Evolutionary conservation across 2,797 vertebrate genomes (phyloP).

Genomic region (Crypturellus tataupa): DNA sequence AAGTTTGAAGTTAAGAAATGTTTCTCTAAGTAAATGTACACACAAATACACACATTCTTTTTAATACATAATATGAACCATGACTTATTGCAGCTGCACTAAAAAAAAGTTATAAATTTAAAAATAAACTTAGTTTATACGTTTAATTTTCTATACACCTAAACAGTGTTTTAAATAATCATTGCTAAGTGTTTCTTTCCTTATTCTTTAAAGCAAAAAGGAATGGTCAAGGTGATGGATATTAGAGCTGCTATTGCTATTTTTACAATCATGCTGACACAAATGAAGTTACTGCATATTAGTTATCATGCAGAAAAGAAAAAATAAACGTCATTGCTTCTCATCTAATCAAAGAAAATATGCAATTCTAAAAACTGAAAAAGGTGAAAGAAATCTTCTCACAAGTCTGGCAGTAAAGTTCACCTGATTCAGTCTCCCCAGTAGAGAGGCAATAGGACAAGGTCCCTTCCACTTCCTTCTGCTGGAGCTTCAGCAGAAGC

Average conservation of each 20-base stretch:
- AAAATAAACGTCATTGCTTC: background rate
- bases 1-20: background rate
- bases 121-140: too few relatives aligned
- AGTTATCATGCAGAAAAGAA: background rate
- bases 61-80: background rate
- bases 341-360: background rate
- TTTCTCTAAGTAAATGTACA: background rate
- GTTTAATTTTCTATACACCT: background rate
- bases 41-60: background rate
- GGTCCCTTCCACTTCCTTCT: background rate
- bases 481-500: background rate
- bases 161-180: constrained; percentile 11
- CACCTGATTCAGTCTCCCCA: background rate
- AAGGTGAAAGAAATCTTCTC: background rate
- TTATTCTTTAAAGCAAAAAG: constrained; percentile 51
- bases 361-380: background rate
- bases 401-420: background rate
- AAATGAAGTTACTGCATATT: constrained; percentile 27
- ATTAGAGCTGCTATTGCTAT: constrained; percentile 46
- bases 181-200: constrained; percentile 31
- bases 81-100: background rate
- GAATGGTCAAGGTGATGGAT: constrained; percentile 51
- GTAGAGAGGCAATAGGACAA: background rate
- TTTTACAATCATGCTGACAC: background rate
- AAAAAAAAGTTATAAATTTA: background rate